Conservation (phyloP, 1,140 invertebrate genomes). For the Camponotus pennsylvanicus region DNA sequence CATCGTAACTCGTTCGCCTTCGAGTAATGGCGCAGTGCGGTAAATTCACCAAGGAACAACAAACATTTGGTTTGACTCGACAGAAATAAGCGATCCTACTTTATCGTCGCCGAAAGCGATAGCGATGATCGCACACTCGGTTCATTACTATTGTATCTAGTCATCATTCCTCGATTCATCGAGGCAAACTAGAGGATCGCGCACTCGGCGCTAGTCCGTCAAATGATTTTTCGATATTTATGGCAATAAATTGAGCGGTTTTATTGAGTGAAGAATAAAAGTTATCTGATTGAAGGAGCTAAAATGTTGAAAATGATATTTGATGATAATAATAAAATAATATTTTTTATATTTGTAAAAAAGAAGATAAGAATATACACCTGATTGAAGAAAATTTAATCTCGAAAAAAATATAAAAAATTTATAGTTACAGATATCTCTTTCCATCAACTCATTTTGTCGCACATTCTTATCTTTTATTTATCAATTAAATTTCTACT, state of each 20-base stretch:
- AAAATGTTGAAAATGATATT: not conserved
- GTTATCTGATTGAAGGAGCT: not conserved
- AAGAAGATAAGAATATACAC: not conserved
- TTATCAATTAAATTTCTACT: not conserved
- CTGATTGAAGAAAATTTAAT: not conserved
- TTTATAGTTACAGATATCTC: not conserved
- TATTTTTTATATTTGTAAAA: not conserved
- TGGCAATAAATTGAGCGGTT: not conserved
- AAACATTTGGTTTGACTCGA: not conserved
- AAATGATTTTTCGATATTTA: constrained; percentile 20
- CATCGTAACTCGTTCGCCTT: constrained; percentile 33
- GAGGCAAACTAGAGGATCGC: not conserved
- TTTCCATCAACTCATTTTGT: not conserved
- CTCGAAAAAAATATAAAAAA: not conserved
- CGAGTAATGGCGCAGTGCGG: constrained; percentile 47
- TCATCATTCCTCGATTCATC: not conserved
- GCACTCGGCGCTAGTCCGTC: not conserved
- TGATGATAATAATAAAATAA: not conserved
- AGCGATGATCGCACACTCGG: not conserved
- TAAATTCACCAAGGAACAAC: constrained; percentile 43
- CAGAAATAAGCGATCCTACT: not conserved
- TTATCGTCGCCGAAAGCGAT: constrained; percentile 17
- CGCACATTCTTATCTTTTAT: not conserved
- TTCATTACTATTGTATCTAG: not conserved
- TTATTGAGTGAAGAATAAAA: not conserved